A percentile compares a stretch with the other conserved stretches of the same genome.
These are phyloP conservation scores for Phorcus lineatus DNA, from an alignment of 2,888 invertebrate species.

Conservation along the genomic window DNA sequence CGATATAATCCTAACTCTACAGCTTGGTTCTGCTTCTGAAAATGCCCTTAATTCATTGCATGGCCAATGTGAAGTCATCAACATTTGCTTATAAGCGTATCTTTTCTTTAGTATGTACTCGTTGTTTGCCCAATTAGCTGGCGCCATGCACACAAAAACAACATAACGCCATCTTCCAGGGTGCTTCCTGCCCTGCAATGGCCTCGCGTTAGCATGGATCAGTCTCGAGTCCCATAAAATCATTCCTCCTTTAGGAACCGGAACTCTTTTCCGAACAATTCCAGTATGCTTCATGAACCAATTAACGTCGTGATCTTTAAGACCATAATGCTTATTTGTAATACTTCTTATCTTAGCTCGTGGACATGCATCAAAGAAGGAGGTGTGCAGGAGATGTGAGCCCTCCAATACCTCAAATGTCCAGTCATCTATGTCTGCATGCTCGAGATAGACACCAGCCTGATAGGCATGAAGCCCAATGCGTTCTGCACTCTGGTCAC, in stretches of 20 bases:
- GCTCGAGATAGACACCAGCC: conserved; percentile 56
- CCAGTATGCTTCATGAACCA: conserved; percentile 54
- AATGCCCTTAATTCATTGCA: conserved; percentile 53
- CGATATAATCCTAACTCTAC: conserved; percentile 21
- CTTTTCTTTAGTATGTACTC: conserved; percentile 54
- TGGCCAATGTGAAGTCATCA: conserved; percentile 64
- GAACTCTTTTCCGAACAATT: conserved; percentile 46
- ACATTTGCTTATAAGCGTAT: conserved; percentile 52
- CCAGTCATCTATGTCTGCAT: conserved; percentile 53
- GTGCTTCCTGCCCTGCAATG: conserved; percentile 47
- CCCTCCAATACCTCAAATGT: conserved; percentile 49
- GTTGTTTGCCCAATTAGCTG: conserved; percentile 62
- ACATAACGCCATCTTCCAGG: conserved; percentile 64
- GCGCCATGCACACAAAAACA: conserved; percentile 67
- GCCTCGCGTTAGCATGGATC: conserved; percentile 67
- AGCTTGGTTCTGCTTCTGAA: background rate
- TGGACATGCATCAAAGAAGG: conserved; percentile 37
- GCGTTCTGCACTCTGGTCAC: conserved; percentile 59
- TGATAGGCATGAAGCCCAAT: conserved; percentile 68
- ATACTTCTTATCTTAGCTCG: conserved; percentile 37
- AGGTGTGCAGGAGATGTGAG: conserved; percentile 43
- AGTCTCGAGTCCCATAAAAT: conserved; percentile 69
- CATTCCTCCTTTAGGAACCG: conserved; percentile 67
- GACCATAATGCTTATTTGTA: conserved; percentile 40
- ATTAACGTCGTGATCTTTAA: conserved; percentile 47